A percentile compares a stretch with the other conserved stretches of the same genome.
phyloP scores from a whole-genome alignment of 1,140 invertebrate species.

The Zaprionus nigranus region DNA sequence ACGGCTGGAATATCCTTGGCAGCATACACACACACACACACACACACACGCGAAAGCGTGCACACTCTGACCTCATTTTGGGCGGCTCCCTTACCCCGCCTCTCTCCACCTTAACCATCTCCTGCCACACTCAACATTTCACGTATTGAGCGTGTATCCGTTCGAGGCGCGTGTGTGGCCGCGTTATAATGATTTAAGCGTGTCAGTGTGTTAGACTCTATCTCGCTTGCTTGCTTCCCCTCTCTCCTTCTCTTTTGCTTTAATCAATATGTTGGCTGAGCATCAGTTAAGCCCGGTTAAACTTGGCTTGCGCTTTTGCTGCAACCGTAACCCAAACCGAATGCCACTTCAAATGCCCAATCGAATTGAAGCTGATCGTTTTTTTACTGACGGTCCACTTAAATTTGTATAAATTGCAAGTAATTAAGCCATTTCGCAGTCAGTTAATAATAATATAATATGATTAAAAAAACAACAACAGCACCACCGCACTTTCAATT shows the following conservation, averaged over 20 bases:
- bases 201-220: conserved; percentile 45
- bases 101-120: background rate
- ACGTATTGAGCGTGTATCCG: conserved; percentile 26
- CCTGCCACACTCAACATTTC: background rate
- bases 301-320: conserved; percentile 14
- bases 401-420: conserved; percentile 59
- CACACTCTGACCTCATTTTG: conserved; percentile 79
- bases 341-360: conserved; percentile 13
- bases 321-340: conserved; percentile 14
- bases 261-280: conserved; percentile 71
- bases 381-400: conserved; percentile 30
- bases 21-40: conserved; percentile 36
- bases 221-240: background rate
- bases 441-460: conserved; percentile 63
- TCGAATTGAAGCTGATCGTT: background rate
- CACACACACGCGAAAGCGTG: conserved; percentile 48
- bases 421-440: conserved; percentile 75
- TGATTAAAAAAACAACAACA: background rate
- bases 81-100: conserved; percentile 40
- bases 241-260: conserved; percentile 22
- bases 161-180: conserved; percentile 41
- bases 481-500: conserved; percentile 55
- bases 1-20: conserved; percentile 57
- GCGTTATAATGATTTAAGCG: conserved; percentile 65
- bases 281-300: conserved; percentile 58